Conservation (phyloP, 2,888 invertebrate species). For the Drosophila fulvimacula region DNA sequence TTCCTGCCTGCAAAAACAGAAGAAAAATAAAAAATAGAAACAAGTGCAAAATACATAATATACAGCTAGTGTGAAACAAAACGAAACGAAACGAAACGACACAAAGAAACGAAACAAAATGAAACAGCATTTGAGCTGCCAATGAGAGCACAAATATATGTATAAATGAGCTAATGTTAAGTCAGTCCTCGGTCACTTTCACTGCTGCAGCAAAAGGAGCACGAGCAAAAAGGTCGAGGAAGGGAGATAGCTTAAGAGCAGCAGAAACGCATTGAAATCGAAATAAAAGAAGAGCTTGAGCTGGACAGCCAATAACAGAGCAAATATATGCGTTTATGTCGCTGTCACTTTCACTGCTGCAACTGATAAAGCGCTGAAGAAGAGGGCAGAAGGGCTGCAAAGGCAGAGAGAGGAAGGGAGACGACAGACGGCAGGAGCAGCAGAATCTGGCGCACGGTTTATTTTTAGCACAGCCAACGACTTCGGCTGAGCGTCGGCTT, state of each 20-base stretch:
- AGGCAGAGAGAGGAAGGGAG: background rate
- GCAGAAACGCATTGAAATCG: conserved; percentile 9
- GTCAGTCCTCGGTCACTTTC: conserved; percentile 76
- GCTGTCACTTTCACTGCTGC: conserved; percentile 16
- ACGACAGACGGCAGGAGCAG: conserved; percentile 28
- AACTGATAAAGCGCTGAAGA: conserved; percentile 2
- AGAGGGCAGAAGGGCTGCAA: background rate
- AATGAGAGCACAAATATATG: conserved; percentile 1
- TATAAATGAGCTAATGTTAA: conserved; percentile 10
- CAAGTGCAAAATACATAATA: conserved; percentile 43
- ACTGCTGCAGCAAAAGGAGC: conserved; percentile 50
- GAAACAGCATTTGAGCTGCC: conserved; percentile 3
- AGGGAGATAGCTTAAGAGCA: background rate
- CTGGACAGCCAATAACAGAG: background rate
- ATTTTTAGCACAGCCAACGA: conserved; percentile 68
- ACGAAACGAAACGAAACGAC: conserved; percentile 40
- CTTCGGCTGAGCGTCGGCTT: conserved; percentile 41
- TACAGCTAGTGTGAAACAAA: conserved; percentile 22
- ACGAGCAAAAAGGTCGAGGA: background rate
- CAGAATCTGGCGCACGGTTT: conserved; percentile 63
- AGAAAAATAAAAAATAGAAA: conserved; percentile 74
- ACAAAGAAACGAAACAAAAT: conserved; percentile 19
- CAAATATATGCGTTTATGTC: background rate
- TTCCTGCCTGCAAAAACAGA: conserved; percentile 84
- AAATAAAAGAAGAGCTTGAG: conserved; percentile 7